Base-by-base conservation (phyloP, 2,797 vertebrate genomes). In the Furcifer pardalis region DNA sequence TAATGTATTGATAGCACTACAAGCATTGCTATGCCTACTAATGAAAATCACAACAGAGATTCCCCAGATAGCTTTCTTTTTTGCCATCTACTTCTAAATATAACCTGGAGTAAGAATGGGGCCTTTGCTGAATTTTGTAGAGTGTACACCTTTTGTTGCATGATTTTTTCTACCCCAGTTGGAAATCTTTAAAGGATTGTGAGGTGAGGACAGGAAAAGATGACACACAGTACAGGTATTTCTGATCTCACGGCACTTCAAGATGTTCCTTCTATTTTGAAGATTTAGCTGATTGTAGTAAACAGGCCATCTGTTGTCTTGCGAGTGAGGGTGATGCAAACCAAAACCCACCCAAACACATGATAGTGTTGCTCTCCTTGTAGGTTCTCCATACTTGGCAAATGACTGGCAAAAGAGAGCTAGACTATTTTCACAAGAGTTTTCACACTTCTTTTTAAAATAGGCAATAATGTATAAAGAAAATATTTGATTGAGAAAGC, bases 241-340 rank as follows among this genome's bases (percentile, higher is more conserved):
- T 71, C 46, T 27, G 68, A 19, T 77, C 65, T 44, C 35, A 49
- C 9, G 30, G 59, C 35, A 7, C 27, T 49, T 15, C 32, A 19
- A 56, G 40, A 59, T 42, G 49, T 52, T 65, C 62, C 30, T 2
- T 62, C 80, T 13, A 23, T 42, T 65, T 62, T 49, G 62, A 32
- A 69, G 32, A 69, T 27, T 10, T 37, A 52, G 32, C 63, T 52
- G 19, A 46, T 13, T 62, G 12, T 87, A 88, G 32, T 71, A 82
- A 77, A 56, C 85, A 93, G 89, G 86, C 40, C n/a, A 82, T 81
- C 87, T 60, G 81, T 85, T 17, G 52, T 56, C 80, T 88, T 86
- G 85, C 19, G 40, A 82, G 42, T 73, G 56, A 72, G 8, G 23
- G 30, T 44, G 56, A 88, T 62, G 81, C 90, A 88, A 27, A 60